A percentile compares a stretch with the other conserved stretches of the same genome.
Conservation (phyloP, 2,888 invertebrate species). For the Yponomeuta sedellus region DNA sequence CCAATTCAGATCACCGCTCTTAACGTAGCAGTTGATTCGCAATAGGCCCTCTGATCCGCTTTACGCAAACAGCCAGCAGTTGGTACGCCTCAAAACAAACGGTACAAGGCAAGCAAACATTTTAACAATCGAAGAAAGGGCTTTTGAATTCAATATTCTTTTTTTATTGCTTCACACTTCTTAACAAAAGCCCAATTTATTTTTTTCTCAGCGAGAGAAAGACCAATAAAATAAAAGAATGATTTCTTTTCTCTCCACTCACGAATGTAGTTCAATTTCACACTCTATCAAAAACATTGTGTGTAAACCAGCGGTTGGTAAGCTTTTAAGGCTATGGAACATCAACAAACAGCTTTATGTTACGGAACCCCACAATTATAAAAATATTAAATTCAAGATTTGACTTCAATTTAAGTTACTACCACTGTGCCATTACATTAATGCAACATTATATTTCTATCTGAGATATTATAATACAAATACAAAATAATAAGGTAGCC, state of each 20-base stretch:
- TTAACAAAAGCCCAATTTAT: neutral
- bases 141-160: constrained; percentile 12
- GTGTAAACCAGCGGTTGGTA: neutral
- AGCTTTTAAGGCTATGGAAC: no score
- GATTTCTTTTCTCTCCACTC: neutral
- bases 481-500: no score
- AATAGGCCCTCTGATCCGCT: constrained; percentile 30
- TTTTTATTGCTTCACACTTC: constrained; percentile 6
- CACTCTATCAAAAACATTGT: constrained; percentile 9
- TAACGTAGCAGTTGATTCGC: neutral
- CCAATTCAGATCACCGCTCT: neutral
- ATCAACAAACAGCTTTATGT: no score
- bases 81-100: constrained; percentile 66
- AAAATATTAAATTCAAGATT: no score
- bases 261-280: constrained; percentile 4
- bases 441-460: no score
- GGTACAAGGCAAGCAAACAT: constrained; percentile 61
- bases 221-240: neutral
- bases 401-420: no score
- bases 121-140: constrained; percentile 39
- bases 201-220: neutral
- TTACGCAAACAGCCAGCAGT: constrained; percentile 58
- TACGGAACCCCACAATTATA: no score
- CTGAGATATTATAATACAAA: no score
- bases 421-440: no score